A percentile compares a stretch with the other conserved stretches of the same genome.
Conservation (phyloP, 2,888 invertebrate genomes). For the Sturmia bella region DNA sequence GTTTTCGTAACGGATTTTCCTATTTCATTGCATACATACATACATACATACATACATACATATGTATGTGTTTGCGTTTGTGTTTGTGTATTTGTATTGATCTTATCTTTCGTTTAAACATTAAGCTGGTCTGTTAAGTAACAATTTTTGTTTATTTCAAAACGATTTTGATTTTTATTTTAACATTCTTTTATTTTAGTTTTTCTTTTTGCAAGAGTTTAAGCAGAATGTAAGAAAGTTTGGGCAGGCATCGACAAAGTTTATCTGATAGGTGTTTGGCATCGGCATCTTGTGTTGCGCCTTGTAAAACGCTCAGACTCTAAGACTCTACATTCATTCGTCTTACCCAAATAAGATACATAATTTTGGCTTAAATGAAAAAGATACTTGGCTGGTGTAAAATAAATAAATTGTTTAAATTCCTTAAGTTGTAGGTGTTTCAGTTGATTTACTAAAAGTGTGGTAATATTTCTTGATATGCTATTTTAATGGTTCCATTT, state of each 20-base stretch:
- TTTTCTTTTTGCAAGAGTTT: not conserved
- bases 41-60: not conserved
- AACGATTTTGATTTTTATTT: conserved; percentile 60
- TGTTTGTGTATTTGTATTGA: conserved; percentile 45
- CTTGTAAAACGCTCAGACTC: too few relatives aligned
- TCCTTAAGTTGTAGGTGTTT: conserved; percentile 35
- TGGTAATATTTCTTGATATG: conserved; percentile 66
- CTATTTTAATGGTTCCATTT: conserved; percentile 69
- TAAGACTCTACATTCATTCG: too few relatives aligned
- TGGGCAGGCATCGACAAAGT: not conserved
- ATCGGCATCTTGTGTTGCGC: not conserved
- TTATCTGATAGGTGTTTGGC: too few relatives aligned
- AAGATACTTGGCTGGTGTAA: conserved; percentile 48
- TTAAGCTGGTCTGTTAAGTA: conserved; percentile 70
- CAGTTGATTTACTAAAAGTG: conserved; percentile 33
- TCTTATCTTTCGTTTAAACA: conserved; percentile 53
- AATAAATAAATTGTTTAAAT: conserved; percentile 57
- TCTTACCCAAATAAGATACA: too few relatives aligned
- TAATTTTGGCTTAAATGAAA: conserved; percentile 30
- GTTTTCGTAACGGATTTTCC: conserved; percentile 23
- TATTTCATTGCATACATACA: conserved; percentile 58
- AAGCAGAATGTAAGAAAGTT: too few relatives aligned
- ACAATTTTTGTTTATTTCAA: conserved; percentile 52
- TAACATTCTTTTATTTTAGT: conserved; percentile 11
- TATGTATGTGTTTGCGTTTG: not conserved